phyloP scores from a whole-genome alignment of 1,140 invertebrate species.

The Yoshiicerus persimilis region DNA sequence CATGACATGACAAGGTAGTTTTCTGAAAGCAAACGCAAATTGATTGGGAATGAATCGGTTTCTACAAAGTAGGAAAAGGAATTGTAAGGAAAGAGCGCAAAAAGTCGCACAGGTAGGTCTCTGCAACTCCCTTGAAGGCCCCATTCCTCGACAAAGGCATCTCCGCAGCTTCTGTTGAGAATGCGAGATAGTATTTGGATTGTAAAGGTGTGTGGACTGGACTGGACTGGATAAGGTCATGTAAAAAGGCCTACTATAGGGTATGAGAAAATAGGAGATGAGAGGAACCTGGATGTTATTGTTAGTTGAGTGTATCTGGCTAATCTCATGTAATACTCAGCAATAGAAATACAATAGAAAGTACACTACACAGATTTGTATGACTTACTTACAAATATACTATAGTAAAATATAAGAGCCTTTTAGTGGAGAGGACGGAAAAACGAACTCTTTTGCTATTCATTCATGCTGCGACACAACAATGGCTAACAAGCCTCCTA shows the following conservation, averaged over 20 bases:
- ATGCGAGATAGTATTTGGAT: background rate
- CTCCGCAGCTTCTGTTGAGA: background rate
- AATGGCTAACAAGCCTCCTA: conserved; percentile 30
- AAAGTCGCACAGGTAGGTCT: conserved; percentile 17
- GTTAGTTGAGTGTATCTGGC: background rate
- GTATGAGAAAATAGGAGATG: background rate
- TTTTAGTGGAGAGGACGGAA: conserved; percentile 4
- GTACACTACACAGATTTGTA: background rate
- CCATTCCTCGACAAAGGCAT: background rate
- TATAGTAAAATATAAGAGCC: background rate
- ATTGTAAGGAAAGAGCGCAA: background rate
- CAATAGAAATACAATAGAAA: background rate
- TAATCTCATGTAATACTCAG: conserved; percentile 25
- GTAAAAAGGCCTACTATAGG: background rate
- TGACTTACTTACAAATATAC: background rate
- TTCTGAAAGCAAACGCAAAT: background rate
- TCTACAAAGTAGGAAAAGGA: background rate
- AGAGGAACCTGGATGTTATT: background rate
- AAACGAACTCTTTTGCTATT: conserved; percentile 20
- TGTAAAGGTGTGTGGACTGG: background rate
- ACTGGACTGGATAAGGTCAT: background rate
- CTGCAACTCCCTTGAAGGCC: background rate
- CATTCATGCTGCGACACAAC: conserved; percentile 32
- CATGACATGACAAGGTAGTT: background rate
- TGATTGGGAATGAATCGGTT: background rate